phyloP scores from a whole-genome alignment of 2,888 invertebrate genomes.

The Adela reaumurella region DNA sequence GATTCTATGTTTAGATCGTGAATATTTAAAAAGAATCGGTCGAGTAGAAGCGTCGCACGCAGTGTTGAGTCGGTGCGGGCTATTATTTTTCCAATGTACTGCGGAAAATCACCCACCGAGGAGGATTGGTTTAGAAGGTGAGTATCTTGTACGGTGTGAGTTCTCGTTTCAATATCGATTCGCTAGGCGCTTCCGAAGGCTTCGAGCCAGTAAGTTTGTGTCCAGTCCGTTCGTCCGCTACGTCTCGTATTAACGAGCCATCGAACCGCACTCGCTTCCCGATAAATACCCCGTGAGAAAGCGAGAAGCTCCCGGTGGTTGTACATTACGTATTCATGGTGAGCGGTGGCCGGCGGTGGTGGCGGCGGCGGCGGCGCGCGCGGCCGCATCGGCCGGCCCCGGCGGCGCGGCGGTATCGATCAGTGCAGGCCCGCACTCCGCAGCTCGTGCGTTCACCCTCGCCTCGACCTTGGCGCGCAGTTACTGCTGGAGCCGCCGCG shows the following conservation, averaged over 20 bases:
- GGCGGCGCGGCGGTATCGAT: constrained; percentile 1
- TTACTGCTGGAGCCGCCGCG: neutral
- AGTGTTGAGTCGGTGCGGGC: too few relatives aligned
- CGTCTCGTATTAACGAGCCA: neutral
- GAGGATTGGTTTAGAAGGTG: too few relatives aligned
- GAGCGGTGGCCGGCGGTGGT: constrained; percentile 3
- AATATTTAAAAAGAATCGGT: too few relatives aligned
- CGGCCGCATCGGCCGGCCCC: constrained; percentile 1
- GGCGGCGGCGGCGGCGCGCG: constrained; percentile 2
- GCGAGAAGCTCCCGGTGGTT: constrained; percentile 8
- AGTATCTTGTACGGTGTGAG: too few relatives aligned
- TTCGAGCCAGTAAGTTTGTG: too few relatives aligned
- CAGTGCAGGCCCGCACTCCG: neutral
- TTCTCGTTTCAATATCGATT: too few relatives aligned
- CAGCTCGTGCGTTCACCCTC: constrained; percentile 7
- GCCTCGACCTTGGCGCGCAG: neutral
- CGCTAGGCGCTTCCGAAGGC: neutral
- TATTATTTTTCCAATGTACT: too few relatives aligned
- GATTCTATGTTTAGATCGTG: too few relatives aligned
- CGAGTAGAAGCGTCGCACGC: too few relatives aligned
- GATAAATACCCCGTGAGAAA: neutral
- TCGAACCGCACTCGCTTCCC: neutral
- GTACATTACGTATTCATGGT: constrained; percentile 17
- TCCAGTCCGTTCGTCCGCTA: neutral
- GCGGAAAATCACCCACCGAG: too few relatives aligned